A percentile compares a stretch with the other conserved stretches of the same genome.
phyloP scores from a whole-genome alignment of 37 sponge, comb jelly and placozoan species.

The Haliclona indistincta region DNA sequence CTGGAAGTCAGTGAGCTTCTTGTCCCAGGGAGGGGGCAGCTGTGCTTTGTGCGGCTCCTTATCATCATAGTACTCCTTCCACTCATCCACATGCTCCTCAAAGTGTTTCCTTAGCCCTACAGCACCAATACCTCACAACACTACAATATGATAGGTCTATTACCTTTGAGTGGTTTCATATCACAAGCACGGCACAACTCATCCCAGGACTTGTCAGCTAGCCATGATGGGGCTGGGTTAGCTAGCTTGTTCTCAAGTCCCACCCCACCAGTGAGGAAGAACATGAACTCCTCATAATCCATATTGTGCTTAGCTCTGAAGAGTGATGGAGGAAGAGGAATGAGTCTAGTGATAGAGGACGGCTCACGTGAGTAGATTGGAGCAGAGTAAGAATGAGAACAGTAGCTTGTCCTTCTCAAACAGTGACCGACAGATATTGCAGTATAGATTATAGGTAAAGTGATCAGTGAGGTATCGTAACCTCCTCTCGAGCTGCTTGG shows the following conservation, averaged over 20 bases:
- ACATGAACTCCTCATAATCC: slow-evolving; percentile 91
- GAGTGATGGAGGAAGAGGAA: background rate
- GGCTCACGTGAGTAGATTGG: slow-evolving; percentile 85
- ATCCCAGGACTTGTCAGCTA: slow-evolving; percentile 97
- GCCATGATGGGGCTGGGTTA: slow-evolving; percentile 93
- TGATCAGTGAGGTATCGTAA: slow-evolving; percentile 94
- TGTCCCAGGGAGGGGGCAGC: slow-evolving; percentile 91
- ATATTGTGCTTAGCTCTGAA: slow-evolving; percentile 80
- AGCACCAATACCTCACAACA: background rate
- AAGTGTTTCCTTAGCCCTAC: slow-evolving; percentile 57
- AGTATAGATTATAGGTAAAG: slow-evolving; percentile 99
- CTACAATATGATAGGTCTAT: slow-evolving; percentile 1
- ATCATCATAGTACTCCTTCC: slow-evolving; percentile 89
- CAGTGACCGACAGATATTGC: slow-evolving; percentile 97
- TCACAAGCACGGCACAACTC: slow-evolving; percentile 97
- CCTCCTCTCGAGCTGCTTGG: slow-evolving; percentile 92
- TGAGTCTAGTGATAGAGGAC: background rate
- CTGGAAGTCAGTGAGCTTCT: slow-evolving; percentile 92
- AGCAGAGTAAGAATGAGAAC: slow-evolving; percentile 98
- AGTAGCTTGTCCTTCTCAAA: slow-evolving; percentile 99
- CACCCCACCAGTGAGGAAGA: slow-evolving; percentile 98
- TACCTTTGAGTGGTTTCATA: slow-evolving; percentile 66
- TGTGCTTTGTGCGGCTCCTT: slow-evolving; percentile 87
- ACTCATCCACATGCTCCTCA: slow-evolving; percentile 44
- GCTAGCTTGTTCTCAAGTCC: slow-evolving; percentile 95